These are phyloP conservation scores for Python bivittatus DNA, from an alignment of 2,113 vertebrate genomes.

Conservation along the genomic window DNA sequence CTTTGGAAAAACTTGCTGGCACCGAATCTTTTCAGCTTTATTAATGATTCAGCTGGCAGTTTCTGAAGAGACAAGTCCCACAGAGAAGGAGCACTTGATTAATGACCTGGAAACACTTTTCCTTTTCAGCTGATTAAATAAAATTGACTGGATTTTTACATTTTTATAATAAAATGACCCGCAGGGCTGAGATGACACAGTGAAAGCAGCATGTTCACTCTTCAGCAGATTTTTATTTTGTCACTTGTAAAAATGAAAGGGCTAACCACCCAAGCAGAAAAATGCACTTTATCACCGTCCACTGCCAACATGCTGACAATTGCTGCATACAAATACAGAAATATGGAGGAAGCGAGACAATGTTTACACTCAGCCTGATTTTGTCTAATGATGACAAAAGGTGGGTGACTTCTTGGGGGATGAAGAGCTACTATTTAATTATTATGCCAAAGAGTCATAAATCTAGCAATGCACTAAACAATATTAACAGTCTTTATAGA, in stretches of 20 bases:
- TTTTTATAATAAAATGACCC: conserved; percentile 96
- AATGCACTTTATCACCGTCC: conserved; percentile 86
- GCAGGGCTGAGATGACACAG: conserved; percentile 87
- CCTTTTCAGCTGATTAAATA: conserved; percentile 99
- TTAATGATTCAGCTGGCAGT: conserved; percentile 88
- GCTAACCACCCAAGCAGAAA: conserved; percentile 91
- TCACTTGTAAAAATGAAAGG: conserved; percentile 87
- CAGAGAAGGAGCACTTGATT: conserved; percentile 87
- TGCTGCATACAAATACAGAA: conserved; percentile 79
- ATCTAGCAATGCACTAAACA: conserved; percentile 32
- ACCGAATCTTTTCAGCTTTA: conserved; percentile 79
- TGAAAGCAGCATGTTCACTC: conserved; percentile 86
- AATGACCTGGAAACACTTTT: conserved; percentile 96
- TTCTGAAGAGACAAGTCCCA: conserved; percentile 85
- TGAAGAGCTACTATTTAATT: conserved; percentile 66
- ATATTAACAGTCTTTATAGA: conserved; percentile 45
- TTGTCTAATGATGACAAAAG: conserved; percentile 72
- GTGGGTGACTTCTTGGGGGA: conserved; percentile 54
- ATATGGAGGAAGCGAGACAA: conserved; percentile 69
- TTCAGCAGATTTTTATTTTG: conserved; percentile 88
- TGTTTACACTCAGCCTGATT: conserved; percentile 80
- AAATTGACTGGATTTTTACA: conserved; percentile 95
- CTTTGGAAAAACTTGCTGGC: conserved; percentile 78
- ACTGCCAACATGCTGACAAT: conserved; percentile 81
- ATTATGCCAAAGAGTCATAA: conserved; percentile 62